These are phyloP conservation scores for Sebastolobus altivelis DNA, from an alignment of 2,797 vertebrate genomes.

Conservation along the genomic window DNA sequence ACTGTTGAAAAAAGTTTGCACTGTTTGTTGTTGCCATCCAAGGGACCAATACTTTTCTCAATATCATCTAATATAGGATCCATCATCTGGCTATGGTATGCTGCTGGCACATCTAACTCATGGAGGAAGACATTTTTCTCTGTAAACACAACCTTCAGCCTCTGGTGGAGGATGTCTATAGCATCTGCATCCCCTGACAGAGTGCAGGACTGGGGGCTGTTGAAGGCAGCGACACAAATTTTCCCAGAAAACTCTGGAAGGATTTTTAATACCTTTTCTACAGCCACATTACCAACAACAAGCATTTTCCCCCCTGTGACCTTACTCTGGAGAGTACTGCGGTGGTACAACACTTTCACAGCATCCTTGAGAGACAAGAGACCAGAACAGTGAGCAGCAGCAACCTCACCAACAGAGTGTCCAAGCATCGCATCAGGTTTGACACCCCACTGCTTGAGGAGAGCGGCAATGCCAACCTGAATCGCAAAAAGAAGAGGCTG, in stretches of 20 bases:
- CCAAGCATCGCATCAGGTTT: conserved; percentile 84
- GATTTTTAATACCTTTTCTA: conserved; percentile 78
- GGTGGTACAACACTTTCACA: conserved; percentile 88
- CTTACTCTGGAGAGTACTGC: conserved; percentile 86
- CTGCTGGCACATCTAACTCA: conserved; percentile 85
- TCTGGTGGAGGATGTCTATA: conserved; percentile 57
- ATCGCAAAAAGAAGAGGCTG: conserved; percentile 90
- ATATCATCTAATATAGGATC: conserved; percentile 85
- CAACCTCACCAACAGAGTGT: conserved; percentile 90
- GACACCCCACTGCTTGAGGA: conserved; percentile 89
- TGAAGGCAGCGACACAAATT: conserved; percentile 87
- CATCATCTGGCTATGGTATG: conserved; percentile 92
- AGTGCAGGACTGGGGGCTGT: conserved; percentile 89
- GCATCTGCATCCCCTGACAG: conserved; percentile 85
- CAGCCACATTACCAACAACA: conserved; percentile 87
- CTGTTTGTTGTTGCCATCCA: conserved; percentile 67
- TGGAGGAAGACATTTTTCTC: conserved; percentile 86
- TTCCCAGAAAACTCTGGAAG: conserved; percentile 77
- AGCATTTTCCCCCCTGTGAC: conserved; percentile 90
- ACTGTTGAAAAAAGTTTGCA: conserved; percentile 89
- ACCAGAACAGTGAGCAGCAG: conserved; percentile 90
- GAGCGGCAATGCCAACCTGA: conserved; percentile 86
- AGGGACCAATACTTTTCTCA: conserved; percentile 70
- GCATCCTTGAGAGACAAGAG: conserved; percentile 90
- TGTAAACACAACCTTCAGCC: conserved; percentile 63